Conservation (phyloP, 2,888 invertebrate species). For the Capitulum mitella region DNA sequence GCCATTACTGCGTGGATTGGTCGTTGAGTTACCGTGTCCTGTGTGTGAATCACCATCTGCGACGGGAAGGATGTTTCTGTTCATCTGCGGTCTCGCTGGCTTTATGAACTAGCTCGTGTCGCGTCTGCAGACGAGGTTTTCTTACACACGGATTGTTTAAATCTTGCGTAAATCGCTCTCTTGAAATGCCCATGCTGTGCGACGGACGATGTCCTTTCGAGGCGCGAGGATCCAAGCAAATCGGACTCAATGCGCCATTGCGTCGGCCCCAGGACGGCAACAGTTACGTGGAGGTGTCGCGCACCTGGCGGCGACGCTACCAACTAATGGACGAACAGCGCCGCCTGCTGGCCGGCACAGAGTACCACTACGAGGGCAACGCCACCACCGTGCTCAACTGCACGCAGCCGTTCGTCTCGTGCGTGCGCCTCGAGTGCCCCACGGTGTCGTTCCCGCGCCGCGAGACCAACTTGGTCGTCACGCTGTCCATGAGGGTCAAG, state of each 20-base stretch:
- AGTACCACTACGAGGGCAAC: constrained; percentile 10
- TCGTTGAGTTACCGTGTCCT: background rate
- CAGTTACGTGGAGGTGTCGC: background rate
- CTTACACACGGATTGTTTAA: too few species aligned
- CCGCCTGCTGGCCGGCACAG: background rate
- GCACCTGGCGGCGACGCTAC: constrained; percentile 1
- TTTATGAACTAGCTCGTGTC: too few species aligned
- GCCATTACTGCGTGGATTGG: too few species aligned
- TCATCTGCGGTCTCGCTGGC: too few species aligned
- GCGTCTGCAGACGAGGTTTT: too few species aligned
- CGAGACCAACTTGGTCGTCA: background rate
- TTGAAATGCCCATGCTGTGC: too few species aligned
- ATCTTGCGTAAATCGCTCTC: too few species aligned
- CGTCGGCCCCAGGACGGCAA: constrained; percentile 1
- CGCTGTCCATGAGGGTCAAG: constrained; percentile 9
- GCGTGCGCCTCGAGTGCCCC: constrained; percentile 1
- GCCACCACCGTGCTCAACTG: constrained; percentile 14
- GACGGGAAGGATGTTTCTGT: too few species aligned
- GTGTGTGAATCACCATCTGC: too few species aligned
- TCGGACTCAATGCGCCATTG: too few species aligned
- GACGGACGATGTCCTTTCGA: too few species aligned
- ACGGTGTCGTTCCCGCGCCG: constrained; percentile 9
- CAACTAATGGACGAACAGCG: background rate
- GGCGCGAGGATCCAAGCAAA: too few species aligned
- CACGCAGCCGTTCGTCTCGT: constrained; percentile 22